Percentiles rank a stretch among this genome's conserved stretches.
Conservation (phyloP, 2,797 vertebrate genomes). For the Scomberomorus guttatus region DNA sequence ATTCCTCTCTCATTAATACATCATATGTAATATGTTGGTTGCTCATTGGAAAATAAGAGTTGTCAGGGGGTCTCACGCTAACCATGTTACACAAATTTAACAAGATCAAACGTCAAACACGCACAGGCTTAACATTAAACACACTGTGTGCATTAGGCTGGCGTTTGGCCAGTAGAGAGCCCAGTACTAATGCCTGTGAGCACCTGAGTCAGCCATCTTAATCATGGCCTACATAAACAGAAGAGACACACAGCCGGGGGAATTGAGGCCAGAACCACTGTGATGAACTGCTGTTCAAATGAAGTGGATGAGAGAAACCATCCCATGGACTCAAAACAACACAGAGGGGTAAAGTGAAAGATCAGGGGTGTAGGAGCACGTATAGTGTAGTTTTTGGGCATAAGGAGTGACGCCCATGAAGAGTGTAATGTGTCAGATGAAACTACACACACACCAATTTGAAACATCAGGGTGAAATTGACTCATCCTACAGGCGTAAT, state of each 20-base stretch:
- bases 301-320: constrained; percentile 31
- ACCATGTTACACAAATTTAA: background rate
- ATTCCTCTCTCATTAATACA: background rate
- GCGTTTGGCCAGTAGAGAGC: constrained; percentile 35
- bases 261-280: constrained; percentile 50
- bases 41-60: background rate
- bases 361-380: constrained; percentile 29
- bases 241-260: constrained; percentile 40
- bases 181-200: constrained; percentile 41
- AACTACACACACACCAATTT: background rate
- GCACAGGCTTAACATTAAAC: constrained; percentile 21
- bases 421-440: constrained; percentile 7
- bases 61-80: background rate
- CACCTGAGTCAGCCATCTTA: constrained; percentile 65
- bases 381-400: constrained; percentile 7
- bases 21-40: background rate
- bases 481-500: background rate
- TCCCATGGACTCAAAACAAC: constrained; percentile 34
- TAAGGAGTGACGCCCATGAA: background rate
- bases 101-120: constrained; percentile 18
- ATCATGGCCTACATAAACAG: constrained; percentile 72
- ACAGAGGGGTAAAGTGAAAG: constrained; percentile 4
- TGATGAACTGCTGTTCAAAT: constrained; percentile 50
- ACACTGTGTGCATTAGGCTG: constrained; percentile 12
- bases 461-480: background rate